A percentile compares a stretch with the other conserved stretches of the same genome.
phyloP scores from a whole-genome alignment of 2,888 invertebrate species.

The Cabera pusaria region DNA sequence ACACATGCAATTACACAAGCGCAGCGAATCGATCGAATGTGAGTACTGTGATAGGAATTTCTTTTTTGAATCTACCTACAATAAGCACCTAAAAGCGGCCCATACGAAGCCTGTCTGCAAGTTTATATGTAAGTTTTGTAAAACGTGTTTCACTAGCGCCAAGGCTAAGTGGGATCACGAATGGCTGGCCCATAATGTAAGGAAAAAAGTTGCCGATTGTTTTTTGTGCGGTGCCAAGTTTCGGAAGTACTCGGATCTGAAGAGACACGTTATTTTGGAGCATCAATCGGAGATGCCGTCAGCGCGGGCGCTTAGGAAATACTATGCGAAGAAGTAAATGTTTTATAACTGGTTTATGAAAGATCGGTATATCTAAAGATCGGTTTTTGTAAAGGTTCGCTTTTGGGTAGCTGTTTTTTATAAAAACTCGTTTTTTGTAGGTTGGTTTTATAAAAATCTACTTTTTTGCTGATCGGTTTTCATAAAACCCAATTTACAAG shows the following conservation, averaged over 20 bases:
- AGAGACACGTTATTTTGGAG: conserved; percentile 51
- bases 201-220: conserved; percentile 71
- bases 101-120: conserved; percentile 52
- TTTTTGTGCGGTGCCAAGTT: conserved; percentile 62
- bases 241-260: conserved; percentile 68
- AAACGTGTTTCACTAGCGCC: conserved; percentile 51
- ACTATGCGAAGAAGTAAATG: too few species aligned
- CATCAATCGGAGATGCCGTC: too few species aligned
- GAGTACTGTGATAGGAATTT: conserved; percentile 57
- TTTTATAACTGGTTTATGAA: too few species aligned
- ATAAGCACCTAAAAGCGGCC: conserved; percentile 64
- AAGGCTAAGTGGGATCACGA: conserved; percentile 79
- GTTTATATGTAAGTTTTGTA: conserved; percentile 64
- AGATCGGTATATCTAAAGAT: too few species aligned
- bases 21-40: conserved; percentile 58
- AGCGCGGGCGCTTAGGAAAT: too few species aligned
- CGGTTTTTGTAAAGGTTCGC: too few species aligned
- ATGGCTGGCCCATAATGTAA: conserved; percentile 67
- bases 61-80: conserved; percentile 70
- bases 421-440: too few species aligned
- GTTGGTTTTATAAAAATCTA: too few species aligned
- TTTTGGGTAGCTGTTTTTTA: too few species aligned
- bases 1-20: conserved; percentile 73
- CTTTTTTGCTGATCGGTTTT: too few species aligned
- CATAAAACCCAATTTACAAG: too few species aligned